Evolutionary conservation across 2,888 invertebrate genomes (phyloP), one percentile per base, ranked within the genome.

Genomic region (Drosophila robusta): DNA sequence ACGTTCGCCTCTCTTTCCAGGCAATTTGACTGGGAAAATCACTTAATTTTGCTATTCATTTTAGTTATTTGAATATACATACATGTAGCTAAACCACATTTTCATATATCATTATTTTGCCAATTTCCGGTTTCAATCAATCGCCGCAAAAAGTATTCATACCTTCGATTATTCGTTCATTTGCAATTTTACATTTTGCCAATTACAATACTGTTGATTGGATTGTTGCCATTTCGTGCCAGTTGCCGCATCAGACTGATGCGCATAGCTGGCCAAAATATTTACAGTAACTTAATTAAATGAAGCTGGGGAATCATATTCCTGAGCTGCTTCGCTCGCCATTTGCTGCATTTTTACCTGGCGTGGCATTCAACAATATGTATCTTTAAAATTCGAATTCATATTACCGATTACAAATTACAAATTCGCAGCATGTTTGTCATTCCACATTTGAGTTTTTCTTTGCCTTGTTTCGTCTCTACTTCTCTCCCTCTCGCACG

Each of bases 361-460:
- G 14, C 51, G 50, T 56, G 42, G 51, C 62, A 42, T 50, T 29
- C 34, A 49, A 46, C 62, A 54, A 60, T 67, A 55, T 71, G 41
- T 73, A 67, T 72, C 65, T 76, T 76, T 82, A 69, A 80, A 76
- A 70, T 58, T 73, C 78, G 69, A 85, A 88, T 88, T 82, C 77
- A 77, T 72, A 88, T 88, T 72, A 65, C 65, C 63, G 64, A 83
- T 83, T 84, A 76, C 75, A 72, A 75, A 76, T 75, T 75, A 87
- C 83, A 82, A 83, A 83, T 88, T 83, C 88, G 74, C 80, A 82
- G 86, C 83, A 88, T 88, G 88, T 86, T 83, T 88, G 83, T 77
- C 86, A 83, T 86, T 77, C 70, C 83, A 65, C 63, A 76, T 74
- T 80, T 71, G 41, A 46, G 49, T 67, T 76, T 76, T 64, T 61